Evolutionary conservation across 1,140 invertebrate genomes (phyloP), one percentile per base, ranked within the genome.

Genomic region (Drosophila kurseongensis): DNA sequence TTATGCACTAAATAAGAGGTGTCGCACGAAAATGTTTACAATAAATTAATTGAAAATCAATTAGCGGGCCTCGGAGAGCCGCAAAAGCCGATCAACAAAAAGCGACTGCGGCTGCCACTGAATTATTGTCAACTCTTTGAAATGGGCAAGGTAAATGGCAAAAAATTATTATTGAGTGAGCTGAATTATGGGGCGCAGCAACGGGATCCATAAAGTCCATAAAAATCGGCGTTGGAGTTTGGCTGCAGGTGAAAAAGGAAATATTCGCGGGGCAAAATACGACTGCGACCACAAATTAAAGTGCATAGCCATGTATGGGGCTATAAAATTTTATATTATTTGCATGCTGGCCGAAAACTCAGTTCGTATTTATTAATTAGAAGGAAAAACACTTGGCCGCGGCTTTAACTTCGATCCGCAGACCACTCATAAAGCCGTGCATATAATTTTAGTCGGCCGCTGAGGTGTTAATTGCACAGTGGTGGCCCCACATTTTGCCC

Each of bases 21-120:
- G 83, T 86, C 83, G 80, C 63, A 40, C 66, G 36, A 78, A 88
- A 75, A 59, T 86, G 83, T 75, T 81, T 76, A 76, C 83, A 62
- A 88, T 88, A 88, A 88, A 88, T 88, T 88, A 88, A 88, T 88
- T 88, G 76, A 83, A 88, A 88, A 88, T 88, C 83, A 83, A 88
- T 88, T 88, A 88, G 84, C 60, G 42, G 48, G 42, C 48, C 71
- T 48, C 66, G 38, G 23, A 59, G 16, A 52, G 56, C 36, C 23
- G 56, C 60, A 7, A 57, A 40, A 58, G 55, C 14, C 55, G 55
- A 66, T 59, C 58, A 65, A 78, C 56, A 71, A 69, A 69, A 55
- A 67, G 29, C 61, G 61, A 55, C 65, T 48, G 45, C 48, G 18
- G 38, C 38, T 66, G 67, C 67, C 68, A 71, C 68, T 72, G 68